Base-by-base conservation (phyloP, 2,797 vertebrate genomes). In the Hipposideros larvatus region DNA sequence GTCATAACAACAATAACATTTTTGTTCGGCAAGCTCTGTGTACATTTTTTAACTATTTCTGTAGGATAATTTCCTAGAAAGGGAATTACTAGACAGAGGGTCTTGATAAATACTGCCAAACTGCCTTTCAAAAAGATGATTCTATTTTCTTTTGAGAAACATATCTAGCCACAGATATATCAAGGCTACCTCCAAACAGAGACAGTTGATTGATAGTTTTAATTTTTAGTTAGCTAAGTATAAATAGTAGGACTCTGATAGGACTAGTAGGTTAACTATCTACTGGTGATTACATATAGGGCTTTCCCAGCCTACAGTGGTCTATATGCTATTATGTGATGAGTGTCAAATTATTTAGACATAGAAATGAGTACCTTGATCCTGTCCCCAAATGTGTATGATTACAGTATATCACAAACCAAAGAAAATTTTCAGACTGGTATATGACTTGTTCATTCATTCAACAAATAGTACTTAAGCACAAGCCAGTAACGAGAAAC, bases 121-220 rank as follows among this genome's bases (percentile, higher is more conserved):
- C 16, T 15, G 7, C 31, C 93, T 95, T 92, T 79, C 22, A 78
- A 70, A 95, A 96, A 87, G 53, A 92, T 75, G 77, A 28, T 34
- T 43, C 65, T 4, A 80, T 68, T 75, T 96, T 71, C 15, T 68
- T 90, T 87, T 83, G 21, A 78, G 59, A 55, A 93, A 91, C 16
- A 41, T 68, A 46, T 24, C 31, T 74, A 43, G 22, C 37, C 48
- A 93, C 19, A 86, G 19, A 55, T 61, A n/a, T 21, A 51, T 86
- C 7, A 87, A 89, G 65, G 2, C 19, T 88, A 7, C 71, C 48
- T 84, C 5, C 3, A 19, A 61, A 87, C 2, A 78, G 48, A 88
- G 14, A 85, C 1, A n/a, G 22, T 3, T 80, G 15, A 68, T 16
- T 24, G 26, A 55, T 6, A 43, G 8, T 66, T 86, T 90, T 57